phyloP scores from a whole-genome alignment of 2,113 vertebrate genomes.

The Tachuris rubrigastra region DNA sequence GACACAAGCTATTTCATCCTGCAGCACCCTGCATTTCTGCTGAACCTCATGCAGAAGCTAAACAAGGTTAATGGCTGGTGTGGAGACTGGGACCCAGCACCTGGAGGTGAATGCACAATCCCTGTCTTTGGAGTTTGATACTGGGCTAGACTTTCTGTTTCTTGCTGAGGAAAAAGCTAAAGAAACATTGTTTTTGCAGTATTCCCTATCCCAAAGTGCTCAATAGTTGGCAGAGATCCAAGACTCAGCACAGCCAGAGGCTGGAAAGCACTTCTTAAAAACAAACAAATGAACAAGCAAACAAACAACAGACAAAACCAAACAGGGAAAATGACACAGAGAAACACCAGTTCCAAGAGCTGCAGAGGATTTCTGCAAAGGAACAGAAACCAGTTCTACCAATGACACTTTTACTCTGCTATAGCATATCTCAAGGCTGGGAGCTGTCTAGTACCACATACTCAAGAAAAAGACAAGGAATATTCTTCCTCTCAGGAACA shows the following conservation, averaged over 20 bases:
- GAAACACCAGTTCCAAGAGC: not conserved
- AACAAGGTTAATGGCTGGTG: not conserved
- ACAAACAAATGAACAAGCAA: not conserved
- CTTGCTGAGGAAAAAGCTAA: not conserved
- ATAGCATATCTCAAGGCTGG: not conserved
- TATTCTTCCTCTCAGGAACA: not conserved
- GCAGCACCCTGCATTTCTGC: not conserved
- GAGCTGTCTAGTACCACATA: fast-evolving
- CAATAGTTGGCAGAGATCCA: not conserved
- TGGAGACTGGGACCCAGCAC: not conserved
- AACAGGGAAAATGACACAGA: not conserved
- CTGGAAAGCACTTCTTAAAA: not conserved
- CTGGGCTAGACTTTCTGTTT: not conserved
- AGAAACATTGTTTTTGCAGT: not conserved
- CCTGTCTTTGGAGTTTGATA: not conserved
- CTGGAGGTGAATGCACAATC: not conserved
- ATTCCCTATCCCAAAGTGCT: not conserved
- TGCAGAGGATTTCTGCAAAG: not conserved
- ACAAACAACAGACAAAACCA: slow-evolving; percentile 9
- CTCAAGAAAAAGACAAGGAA: not conserved
- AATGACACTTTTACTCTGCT: not conserved
- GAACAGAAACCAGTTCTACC: not conserved
- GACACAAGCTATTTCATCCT: not conserved
- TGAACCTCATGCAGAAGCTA: not conserved
- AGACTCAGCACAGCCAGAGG: not conserved